Base-by-base conservation (phyloP, 2,888 invertebrate genomes). In the Mythimna lalbum region DNA sequence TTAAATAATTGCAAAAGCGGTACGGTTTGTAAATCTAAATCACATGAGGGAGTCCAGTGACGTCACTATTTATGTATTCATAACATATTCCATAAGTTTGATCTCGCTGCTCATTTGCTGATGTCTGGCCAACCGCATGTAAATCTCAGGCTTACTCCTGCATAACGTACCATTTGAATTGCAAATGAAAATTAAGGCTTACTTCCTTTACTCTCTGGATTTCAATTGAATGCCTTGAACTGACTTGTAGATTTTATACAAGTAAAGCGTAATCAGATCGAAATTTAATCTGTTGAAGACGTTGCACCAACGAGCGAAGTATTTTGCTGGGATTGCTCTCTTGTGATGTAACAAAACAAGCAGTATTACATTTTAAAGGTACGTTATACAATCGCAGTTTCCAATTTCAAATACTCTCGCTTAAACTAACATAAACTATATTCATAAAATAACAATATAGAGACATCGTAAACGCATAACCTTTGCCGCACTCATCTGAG, bases 171-270 rank as follows among this genome's bases (percentile, higher is more conserved):
- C 76, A 89, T 91, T 90, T 90, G 89, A 90, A 91, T 89, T 91
- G 89, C 87, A 89, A 91, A 92, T 90, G 85, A 73, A 90, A 90
- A 90, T 90, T 84, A 87, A 88, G 80, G 82, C 81, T 79, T 69
- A 76, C 70, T 76, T 76, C 70, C 77, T 76, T 80, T 61, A 62
- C 66, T 62, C 61, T 76, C 47, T 76, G 69, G 68, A 75, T 68
- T 63, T 50, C 61, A 56, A 78, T 78, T 79, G 69, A 78, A 68
- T 79, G 77, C 78, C 63, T 70, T 68, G 60, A 49, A 68, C 56
- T 43, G 61, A 60, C 57, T 73, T 65, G 78, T 73, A 73, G 55
- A 73, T 83, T 81, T 66, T 63, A 73, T 59, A 55, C 67, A 83
- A 67, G 60, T 52, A 61, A 65, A 59, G 27, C 55, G 47, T 52